phyloP scores from a whole-genome alignment of 1,140 invertebrate species.

The Pachyrhynchus sulphureomaculatus region DNA sequence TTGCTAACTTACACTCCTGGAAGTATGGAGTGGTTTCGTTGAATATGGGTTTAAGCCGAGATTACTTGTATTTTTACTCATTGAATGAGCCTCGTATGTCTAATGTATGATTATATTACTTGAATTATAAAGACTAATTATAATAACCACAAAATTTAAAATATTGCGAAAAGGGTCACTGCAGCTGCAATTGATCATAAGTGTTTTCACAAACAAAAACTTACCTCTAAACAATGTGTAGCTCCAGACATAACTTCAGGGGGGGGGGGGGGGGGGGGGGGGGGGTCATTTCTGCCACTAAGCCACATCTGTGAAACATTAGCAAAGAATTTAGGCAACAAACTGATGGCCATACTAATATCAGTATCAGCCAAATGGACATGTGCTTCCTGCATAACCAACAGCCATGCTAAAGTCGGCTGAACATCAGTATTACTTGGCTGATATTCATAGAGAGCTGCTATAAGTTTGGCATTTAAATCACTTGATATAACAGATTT shows the following conservation, averaged over 20 bases:
- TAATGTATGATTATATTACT: too few species aligned
- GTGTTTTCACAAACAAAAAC: too few species aligned
- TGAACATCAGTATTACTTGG: conserved; percentile 75
- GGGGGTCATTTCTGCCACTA: conserved; percentile 68
- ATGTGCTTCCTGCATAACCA: conserved; percentile 80
- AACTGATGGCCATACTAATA: conserved; percentile 33
- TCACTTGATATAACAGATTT: conserved; percentile 55
- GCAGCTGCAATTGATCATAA: too few species aligned
- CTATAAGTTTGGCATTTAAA: conserved; percentile 76
- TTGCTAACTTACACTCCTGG: too few species aligned
- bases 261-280: too few species aligned
- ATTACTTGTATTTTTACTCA: too few species aligned
- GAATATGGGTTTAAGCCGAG: too few species aligned
- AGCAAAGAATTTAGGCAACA: conserved; percentile 44
- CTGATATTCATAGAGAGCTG: conserved; percentile 79
- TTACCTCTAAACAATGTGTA: conserved; percentile 67
- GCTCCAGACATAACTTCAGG: conserved; percentile 64
- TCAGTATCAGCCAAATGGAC: conserved; percentile 65
- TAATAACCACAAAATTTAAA: too few species aligned
- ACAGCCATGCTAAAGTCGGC: conserved; percentile 79
- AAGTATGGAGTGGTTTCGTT: too few species aligned
- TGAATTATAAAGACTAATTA: too few species aligned
- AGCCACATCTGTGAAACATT: conserved; percentile 66
- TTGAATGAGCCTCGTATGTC: too few species aligned
- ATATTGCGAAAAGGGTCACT: too few species aligned